Evolutionary conservation across 2,797 vertebrate genomes (phyloP).

Genomic region (Pseudochirops cupreus): DNA sequence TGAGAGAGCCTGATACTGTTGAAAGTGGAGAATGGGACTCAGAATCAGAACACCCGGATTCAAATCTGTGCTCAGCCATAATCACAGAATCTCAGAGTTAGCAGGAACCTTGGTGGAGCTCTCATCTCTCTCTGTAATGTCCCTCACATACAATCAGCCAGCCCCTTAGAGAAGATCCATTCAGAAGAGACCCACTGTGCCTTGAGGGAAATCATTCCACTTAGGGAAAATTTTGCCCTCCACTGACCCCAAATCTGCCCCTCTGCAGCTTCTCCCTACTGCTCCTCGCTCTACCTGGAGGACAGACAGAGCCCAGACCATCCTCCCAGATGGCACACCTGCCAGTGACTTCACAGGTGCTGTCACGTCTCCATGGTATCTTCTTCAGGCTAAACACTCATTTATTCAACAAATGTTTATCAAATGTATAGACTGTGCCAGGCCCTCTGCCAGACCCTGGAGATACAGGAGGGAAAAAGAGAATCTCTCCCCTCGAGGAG

Average conservation of each 20-base stretch:
- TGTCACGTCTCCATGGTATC: not conserved
- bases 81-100: not conserved
- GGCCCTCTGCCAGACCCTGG: not conserved
- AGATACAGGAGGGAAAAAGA: not conserved
- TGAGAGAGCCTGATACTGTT: not conserved
- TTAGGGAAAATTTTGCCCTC: not conserved
- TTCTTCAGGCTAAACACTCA: not conserved
- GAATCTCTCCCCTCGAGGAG: not conserved
- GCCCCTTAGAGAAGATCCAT: not conserved
- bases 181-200: not conserved
- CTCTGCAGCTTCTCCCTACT: not conserved
- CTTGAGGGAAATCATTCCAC: not conserved
- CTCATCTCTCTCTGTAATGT: not conserved
- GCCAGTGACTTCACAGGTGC: not conserved
- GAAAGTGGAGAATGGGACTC: not conserved
- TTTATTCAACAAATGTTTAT: not conserved
- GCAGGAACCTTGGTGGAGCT: not conserved
- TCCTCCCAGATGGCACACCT: not conserved
- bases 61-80: not conserved
- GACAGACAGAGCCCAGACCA: not conserved
- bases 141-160: not conserved
- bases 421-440: not conserved
- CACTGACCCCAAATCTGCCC: not conserved
- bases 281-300: not conserved
- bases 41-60: not conserved